These are phyloP conservation scores for Pristis pectinata DNA, from an alignment of 2,797 vertebrate species.

Conservation along the genomic window DNA sequence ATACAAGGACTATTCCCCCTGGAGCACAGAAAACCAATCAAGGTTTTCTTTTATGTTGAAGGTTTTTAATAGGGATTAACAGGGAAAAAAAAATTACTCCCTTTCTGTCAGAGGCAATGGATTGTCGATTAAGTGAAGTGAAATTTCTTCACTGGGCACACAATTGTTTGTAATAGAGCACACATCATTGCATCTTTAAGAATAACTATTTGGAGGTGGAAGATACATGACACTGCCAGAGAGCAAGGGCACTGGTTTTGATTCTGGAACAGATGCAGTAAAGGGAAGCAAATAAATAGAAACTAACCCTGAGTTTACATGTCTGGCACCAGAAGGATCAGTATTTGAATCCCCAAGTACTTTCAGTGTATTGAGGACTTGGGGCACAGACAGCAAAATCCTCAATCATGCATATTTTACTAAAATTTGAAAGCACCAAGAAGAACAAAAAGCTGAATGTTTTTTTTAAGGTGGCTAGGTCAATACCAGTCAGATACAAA, in stretches of 20 bases:
- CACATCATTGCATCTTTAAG: background rate
- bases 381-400: no score
- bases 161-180: background rate
- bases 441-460: no score
- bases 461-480: no score
- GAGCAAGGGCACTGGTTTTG: background rate
- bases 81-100: background rate
- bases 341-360: no score
- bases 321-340: no score
- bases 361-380: no score
- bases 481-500: no score
- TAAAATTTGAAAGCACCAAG: no score
- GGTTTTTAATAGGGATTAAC: background rate
- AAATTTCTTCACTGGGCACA: background rate
- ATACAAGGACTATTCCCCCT: background rate
- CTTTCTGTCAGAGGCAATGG: background rate
- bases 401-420: no score
- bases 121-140: background rate
- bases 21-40: background rate
- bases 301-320: no score
- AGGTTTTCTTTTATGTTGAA: background rate
- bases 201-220: background rate
- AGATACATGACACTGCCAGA: background rate
- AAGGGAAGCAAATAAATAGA: no score
- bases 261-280: background rate